Percentiles rank a stretch among this genome's conserved stretches.
phyloP scores from a whole-genome alignment of 2,113 vertebrate species.

The Heterotis niloticus region DNA sequence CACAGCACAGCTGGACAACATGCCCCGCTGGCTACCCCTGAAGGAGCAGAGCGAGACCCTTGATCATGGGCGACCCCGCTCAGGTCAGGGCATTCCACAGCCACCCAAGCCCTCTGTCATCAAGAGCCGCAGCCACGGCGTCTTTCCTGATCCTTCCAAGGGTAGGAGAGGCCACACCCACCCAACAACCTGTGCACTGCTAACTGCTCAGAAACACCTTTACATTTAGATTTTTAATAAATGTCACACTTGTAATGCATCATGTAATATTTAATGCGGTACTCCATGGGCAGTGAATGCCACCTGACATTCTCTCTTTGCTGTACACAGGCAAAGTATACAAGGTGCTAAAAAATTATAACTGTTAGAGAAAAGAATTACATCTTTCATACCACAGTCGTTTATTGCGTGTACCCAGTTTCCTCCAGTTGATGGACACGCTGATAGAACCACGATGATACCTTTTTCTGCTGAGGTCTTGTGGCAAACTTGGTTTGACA shows the following conservation, averaged over 20 bases:
- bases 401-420: too few relatives aligned
- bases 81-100: conserved; percentile 76
- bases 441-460: too few relatives aligned
- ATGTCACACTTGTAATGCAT: background rate
- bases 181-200: background rate
- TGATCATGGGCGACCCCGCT: conserved; percentile 83
- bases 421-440: too few relatives aligned
- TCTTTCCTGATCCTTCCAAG: conserved; percentile 95
- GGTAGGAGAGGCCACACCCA: conserved; percentile 67
- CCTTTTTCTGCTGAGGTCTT: too few relatives aligned
- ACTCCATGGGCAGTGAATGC: too few relatives aligned
- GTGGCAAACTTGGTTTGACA: too few relatives aligned
- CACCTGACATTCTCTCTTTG: background rate
- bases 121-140: conserved; percentile 95
- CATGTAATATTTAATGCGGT: background rate
- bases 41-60: conserved; percentile 92
- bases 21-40: conserved; percentile 84
- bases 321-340: too few relatives aligned
- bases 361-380: too few relatives aligned
- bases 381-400: too few relatives aligned
- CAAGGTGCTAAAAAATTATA: too few relatives aligned
- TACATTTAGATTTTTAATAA: background rate
- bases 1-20: conserved; percentile 82
- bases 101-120: conserved; percentile 91
- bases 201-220: conserved; percentile 25